Conservation (phyloP, 2,797 vertebrate genomes). For the Hoplostethus atlanticus region DNA sequence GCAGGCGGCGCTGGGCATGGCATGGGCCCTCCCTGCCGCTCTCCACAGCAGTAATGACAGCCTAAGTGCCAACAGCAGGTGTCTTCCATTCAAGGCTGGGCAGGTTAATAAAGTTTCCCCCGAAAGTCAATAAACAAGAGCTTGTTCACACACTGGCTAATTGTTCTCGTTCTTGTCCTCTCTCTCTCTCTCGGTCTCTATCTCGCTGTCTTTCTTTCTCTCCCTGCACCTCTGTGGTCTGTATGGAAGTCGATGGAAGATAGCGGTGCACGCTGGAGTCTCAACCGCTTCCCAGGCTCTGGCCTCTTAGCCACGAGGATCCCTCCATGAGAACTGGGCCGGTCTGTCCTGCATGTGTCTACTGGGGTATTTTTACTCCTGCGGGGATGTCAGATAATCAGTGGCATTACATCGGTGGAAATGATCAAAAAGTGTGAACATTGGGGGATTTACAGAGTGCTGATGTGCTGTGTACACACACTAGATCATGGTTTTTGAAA, state of each 20-base stretch:
- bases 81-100: constrained; percentile 84
- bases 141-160: constrained; percentile 84
- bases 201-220: not conserved
- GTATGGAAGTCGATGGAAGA: constrained; percentile 23
- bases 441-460: constrained; percentile 27
- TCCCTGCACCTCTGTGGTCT: constrained; percentile 21
- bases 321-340: not conserved
- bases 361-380: not conserved
- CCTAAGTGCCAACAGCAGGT: constrained; percentile 88
- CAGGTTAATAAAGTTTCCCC: constrained; percentile 87
- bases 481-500: constrained; percentile 32
- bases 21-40: constrained; percentile 75
- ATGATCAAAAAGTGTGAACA: constrained; percentile 11
- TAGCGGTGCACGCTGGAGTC: not conserved
- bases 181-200: not conserved
- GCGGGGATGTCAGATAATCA: constrained; percentile 2
- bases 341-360: not conserved
- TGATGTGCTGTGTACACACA: constrained; percentile 7
- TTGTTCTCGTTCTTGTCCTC: constrained; percentile 66
- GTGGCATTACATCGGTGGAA: not conserved
- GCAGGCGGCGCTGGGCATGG: constrained; percentile 75
- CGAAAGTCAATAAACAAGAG: constrained; percentile 86
- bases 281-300: not conserved
- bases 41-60: constrained; percentile 79
- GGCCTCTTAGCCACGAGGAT: not conserved